Evolutionary conservation across 2,888 invertebrate species (phyloP).

Genomic region (Yponomeuta malinellus): DNA sequence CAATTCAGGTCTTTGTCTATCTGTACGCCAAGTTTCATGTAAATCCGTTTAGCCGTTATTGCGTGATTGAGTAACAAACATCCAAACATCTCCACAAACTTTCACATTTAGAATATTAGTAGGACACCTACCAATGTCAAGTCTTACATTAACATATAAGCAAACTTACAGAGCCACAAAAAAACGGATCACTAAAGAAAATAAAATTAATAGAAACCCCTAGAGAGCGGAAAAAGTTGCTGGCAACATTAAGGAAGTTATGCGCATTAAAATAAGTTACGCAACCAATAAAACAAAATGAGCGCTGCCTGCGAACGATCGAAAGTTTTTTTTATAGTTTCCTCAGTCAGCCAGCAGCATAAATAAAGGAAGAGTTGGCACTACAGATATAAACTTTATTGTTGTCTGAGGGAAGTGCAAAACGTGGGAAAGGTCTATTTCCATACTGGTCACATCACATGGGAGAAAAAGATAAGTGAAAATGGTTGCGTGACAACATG

Average conservation of each 20-base stretch:
- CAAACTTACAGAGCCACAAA: too few species aligned
- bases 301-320: neutral
- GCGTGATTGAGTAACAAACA: too few species aligned
- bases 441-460: neutral
- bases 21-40: too few species aligned
- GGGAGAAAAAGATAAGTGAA: neutral
- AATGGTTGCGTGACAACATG: too few species aligned
- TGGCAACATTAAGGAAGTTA: neutral
- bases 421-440: too few species aligned
- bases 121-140: too few species aligned
- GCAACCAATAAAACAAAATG: neutral
- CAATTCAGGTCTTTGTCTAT: too few species aligned
- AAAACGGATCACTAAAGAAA: too few species aligned
- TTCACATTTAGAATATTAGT: too few species aligned
- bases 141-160: too few species aligned
- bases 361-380: neutral
- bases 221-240: neutral
- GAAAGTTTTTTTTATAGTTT: neutral
- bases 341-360: neutral
- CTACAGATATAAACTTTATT: neutral
- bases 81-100: too few species aligned
- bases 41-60: too few species aligned
- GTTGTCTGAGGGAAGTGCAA: neutral
- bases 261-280: neutral
- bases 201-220: neutral